A percentile compares a stretch with the other conserved stretches of the same genome.
phyloP scores from a whole-genome alignment of 2,113 vertebrate species.

The Sinosuthora webbiana region DNA sequence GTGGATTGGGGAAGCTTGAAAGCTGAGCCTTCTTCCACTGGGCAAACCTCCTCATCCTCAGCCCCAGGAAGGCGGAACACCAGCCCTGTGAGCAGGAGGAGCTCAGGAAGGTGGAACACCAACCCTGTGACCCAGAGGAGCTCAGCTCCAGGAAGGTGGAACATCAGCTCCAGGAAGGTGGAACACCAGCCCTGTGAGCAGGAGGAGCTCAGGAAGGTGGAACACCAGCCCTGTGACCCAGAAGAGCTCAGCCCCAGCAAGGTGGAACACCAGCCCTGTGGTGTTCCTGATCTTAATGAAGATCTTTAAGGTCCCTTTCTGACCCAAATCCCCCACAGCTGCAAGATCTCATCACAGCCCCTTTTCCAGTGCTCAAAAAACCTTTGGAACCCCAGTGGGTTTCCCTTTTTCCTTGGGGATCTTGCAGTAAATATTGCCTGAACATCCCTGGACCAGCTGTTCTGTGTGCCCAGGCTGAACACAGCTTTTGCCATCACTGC shows the following conservation, averaged over 20 bases:
- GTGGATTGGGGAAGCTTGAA: rapidly evolving
- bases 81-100: neutral
- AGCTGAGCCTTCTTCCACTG: neutral
- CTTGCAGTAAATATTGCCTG: neutral
- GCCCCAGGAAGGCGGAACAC: neutral
- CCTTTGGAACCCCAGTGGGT: rapidly evolving
- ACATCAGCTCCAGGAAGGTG: neutral
- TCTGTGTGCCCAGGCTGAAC: rapidly evolving
- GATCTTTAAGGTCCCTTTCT: neutral
- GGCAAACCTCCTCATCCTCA: neutral
- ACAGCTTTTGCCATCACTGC: neutral
- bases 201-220: neutral
- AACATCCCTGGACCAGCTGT: neutral
- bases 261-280: neutral
- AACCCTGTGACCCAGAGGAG: neutral
- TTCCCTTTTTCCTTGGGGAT: neutral
- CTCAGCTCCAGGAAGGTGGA: too few species aligned
- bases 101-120: rapidly evolving
- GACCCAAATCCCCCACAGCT: neutral
- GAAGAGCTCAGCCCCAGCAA: neutral
- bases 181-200: neutral
- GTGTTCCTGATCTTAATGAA: too few species aligned
- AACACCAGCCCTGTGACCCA: rapidly evolving
- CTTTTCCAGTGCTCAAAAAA: neutral
- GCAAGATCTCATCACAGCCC: neutral